Evolutionary conservation across 2,797 vertebrate genomes (phyloP).

Genomic region (Macropus fuliginosus): DNA sequence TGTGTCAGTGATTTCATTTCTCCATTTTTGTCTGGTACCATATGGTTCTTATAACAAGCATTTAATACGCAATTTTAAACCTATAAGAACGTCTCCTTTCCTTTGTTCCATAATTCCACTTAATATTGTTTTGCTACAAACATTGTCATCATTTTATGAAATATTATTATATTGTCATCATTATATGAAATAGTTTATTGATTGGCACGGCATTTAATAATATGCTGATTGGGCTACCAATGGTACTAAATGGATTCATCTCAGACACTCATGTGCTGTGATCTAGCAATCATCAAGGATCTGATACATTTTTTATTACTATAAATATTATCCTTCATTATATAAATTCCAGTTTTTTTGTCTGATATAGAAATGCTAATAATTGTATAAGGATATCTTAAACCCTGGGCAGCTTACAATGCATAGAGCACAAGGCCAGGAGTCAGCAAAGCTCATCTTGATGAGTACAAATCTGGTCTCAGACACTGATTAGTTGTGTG

Average conservation of each 20-base stretch:
- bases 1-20: neutral
- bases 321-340: neutral
- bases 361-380: neutral
- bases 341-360: neutral
- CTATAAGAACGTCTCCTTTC: neutral
- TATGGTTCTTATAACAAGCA: neutral
- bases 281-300: neutral
- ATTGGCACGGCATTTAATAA: neutral
- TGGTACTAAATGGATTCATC: neutral
- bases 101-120: neutral
- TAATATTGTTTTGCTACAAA: neutral
- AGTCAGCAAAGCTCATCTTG: neutral
- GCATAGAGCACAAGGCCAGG: neutral
- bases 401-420: neutral
- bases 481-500: neutral
- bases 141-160: neutral
- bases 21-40: neutral
- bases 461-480: neutral
- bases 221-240: neutral
- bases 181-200: neutral
- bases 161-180: neutral
- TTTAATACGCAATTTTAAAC: neutral
- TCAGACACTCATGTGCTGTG: neutral
- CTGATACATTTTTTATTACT: neutral
- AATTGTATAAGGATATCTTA: neutral